Evolutionary conservation across 2,888 invertebrate genomes (phyloP).

Genomic region (Hecatera dysodea): DNA sequence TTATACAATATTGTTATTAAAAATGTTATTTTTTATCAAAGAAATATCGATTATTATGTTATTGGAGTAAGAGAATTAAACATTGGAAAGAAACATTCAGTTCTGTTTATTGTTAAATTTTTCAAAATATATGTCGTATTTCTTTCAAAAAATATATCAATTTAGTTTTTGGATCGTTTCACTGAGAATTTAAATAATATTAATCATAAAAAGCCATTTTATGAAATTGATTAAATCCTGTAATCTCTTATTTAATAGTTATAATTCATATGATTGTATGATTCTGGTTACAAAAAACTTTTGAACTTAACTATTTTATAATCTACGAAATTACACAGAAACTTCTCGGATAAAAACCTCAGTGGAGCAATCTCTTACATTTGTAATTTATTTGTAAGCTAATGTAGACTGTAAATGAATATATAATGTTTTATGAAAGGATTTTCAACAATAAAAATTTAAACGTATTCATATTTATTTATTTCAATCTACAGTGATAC

Average conservation of each 20-base stretch:
- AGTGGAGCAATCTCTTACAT: constrained; percentile 28
- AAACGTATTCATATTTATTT: constrained; percentile 26
- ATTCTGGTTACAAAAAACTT: neutral
- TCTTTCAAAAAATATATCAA: constrained; percentile 43
- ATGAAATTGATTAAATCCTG: neutral
- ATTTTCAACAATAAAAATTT: constrained; percentile 64
- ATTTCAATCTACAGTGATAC: neutral
- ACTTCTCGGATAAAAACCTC: constrained; percentile 15
- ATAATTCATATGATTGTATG: neutral
- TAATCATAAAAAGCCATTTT: neutral
- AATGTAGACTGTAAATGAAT: constrained; percentile 66
- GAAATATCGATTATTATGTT: constrained; percentile 35
- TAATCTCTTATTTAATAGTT: neutral
- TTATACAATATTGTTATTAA: constrained; percentile 59
- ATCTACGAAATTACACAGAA: neutral
- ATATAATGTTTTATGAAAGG: constrained; percentile 62
- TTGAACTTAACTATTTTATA: neutral
- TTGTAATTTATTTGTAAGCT: constrained; percentile 66
- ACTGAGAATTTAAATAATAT: constrained; percentile 33
- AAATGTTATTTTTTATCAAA: constrained; percentile 58
- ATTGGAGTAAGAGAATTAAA: constrained; percentile 21
- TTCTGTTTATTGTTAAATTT: constrained; percentile 32
- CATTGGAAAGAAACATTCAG: constrained; percentile 3
- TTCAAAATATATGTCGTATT: constrained; percentile 48
- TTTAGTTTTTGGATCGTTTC: constrained; percentile 40